phyloP scores from a whole-genome alignment of 53 echinoderm and acorn worm species.

The Stichopus horrens region DNA sequence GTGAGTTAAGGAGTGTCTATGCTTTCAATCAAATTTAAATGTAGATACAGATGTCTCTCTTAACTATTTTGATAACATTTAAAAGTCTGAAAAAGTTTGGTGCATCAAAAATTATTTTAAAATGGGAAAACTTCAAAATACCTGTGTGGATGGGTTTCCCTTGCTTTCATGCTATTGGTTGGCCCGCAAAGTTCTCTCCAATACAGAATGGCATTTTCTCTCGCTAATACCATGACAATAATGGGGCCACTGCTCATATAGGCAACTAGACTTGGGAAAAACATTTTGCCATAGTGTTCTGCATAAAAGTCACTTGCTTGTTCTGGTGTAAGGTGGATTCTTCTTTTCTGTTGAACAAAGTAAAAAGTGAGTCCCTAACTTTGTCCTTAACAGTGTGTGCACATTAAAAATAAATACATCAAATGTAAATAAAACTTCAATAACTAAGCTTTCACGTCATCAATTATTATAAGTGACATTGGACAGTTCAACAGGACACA shows the following conservation, averaged over 20 bases:
- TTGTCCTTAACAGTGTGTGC: too few relatives aligned
- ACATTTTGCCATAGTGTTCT: conserved; percentile 99
- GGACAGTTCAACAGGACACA: neutral
- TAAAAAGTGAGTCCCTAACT: neutral
- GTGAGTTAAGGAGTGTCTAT: too few relatives aligned
- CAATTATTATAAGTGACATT: neutral
- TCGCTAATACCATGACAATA: conserved; percentile 91
- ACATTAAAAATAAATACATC: too few relatives aligned
- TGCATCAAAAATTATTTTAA: too few relatives aligned
- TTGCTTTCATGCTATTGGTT: conserved; percentile 88
- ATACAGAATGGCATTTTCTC: conserved; percentile 84
- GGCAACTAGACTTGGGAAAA: conserved; percentile 93
- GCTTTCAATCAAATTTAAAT: too few relatives aligned
- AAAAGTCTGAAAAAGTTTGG: too few relatives aligned
- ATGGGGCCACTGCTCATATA: conserved; percentile 99
- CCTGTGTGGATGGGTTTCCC: conserved; percentile 98
- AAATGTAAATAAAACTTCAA: too few relatives aligned
- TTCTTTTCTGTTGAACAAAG: conserved; percentile 70
- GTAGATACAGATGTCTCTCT: too few relatives aligned
- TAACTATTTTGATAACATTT: too few relatives aligned
- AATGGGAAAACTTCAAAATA: neutral
- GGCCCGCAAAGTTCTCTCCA: conserved; percentile 97
- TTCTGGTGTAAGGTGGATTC: conserved; percentile 94
- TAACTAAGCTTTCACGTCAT: too few relatives aligned
- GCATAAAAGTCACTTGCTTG: conserved; percentile 98